These are phyloP conservation scores for Todus mexicanus DNA, from an alignment of 2,797 vertebrate genomes.

Conservation along the genomic window DNA sequence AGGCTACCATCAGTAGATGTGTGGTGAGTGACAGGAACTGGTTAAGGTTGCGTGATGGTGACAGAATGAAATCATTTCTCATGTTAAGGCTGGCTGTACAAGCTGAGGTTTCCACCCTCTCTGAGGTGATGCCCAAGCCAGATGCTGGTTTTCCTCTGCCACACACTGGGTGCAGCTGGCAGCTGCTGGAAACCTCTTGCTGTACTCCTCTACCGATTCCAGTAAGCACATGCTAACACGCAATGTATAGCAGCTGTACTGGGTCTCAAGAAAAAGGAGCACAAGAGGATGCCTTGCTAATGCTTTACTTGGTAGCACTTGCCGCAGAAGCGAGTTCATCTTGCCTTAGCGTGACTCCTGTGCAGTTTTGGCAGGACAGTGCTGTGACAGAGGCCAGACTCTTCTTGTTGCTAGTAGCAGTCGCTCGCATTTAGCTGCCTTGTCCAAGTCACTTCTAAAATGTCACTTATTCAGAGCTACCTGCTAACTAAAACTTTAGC, in stretches of 20 bases:
- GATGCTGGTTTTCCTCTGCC: not conserved
- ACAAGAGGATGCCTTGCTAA: not conserved
- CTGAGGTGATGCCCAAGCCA: not conserved
- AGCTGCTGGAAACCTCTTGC: not conserved
- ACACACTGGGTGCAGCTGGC: not conserved
- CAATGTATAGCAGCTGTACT: not conserved
- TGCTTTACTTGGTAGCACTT: not conserved
- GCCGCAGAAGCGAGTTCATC: not conserved
- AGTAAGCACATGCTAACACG: not conserved
- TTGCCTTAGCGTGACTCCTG: not conserved
- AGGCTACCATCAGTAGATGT: not conserved
- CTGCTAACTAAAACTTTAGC: not conserved
- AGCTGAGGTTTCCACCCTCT: not conserved
- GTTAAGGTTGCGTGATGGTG: not conserved
- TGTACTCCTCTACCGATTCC: not conserved
- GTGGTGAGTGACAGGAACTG: not conserved
- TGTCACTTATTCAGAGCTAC: not conserved
- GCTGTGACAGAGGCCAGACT: not conserved
- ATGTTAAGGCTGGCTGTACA: not conserved
- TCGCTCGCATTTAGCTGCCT: not conserved
- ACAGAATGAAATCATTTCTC: not conserved
- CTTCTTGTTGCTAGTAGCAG: not conserved
- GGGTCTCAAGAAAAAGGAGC: not conserved
- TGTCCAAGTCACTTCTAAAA: not conserved
- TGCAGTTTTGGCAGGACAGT: not conserved